Evolutionary conservation across 2,797 vertebrate genomes (phyloP).

Genomic region (Ptychadena robeensis): DNA sequence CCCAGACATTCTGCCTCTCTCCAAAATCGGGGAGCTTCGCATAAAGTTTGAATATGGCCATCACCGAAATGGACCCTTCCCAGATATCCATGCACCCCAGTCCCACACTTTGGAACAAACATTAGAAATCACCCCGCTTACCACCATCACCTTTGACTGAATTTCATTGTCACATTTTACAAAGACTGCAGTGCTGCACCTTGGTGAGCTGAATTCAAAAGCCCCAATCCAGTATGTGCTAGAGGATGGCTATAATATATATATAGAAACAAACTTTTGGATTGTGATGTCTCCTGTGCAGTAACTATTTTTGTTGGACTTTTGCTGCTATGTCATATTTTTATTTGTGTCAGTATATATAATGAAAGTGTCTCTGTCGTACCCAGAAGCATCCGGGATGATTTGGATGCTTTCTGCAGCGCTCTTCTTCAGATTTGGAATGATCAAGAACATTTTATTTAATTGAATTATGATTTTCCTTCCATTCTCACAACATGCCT

Average conservation of each 20-base stretch:
- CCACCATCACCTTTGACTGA: constrained; percentile 75
- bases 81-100: constrained; percentile 69
- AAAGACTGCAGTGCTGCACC: neutral
- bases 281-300: constrained; percentile 23
- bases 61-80: constrained; percentile 79
- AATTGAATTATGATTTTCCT: neutral
- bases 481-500: neutral
- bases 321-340: constrained; percentile 37
- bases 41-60: constrained; percentile 89
- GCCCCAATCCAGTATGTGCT: neutral
- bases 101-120: constrained; percentile 67
- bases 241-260: neutral
- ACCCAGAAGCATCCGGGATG: neutral
- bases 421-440: neutral
- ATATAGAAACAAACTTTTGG: neutral
- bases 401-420: neutral
- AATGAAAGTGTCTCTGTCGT: neutral
- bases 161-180: neutral
- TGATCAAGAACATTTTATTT: neutral
- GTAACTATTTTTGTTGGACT: neutral
- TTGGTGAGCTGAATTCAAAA: neutral
- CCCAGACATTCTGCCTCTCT: constrained; percentile 86
- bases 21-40: constrained; percentile 85
- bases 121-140: constrained; percentile 71
- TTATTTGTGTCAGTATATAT: neutral